Conservation (phyloP, 2,113 vertebrate genomes). For the Pristiophorus japonicus region DNA sequence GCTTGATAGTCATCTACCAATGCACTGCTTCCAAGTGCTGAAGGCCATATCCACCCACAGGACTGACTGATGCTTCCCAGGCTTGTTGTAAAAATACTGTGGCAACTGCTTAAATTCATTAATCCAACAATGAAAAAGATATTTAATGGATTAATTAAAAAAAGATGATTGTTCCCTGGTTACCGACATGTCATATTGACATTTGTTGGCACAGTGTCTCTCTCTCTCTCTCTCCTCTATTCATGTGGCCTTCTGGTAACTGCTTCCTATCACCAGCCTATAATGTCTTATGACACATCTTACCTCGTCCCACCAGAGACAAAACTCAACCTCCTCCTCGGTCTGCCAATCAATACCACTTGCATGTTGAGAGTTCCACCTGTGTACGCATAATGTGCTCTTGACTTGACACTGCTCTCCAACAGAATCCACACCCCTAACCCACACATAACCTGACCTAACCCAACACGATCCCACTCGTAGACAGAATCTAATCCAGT, state of each 20-base stretch:
- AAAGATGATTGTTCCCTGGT: not conserved
- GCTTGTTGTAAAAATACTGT: not conserved
- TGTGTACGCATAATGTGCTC: not conserved
- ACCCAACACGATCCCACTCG: too few species aligned
- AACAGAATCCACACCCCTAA: too few species aligned
- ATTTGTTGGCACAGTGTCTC: not conserved
- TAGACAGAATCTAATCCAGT: too few species aligned
- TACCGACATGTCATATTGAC: not conserved
- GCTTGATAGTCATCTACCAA: not conserved
- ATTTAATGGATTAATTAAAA: slow-evolving; percentile 3
- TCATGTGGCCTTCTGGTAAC: not conserved
- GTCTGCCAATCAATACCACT: not conserved
- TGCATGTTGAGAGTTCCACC: not conserved
- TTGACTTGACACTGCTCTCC: not conserved
- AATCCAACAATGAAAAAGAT: slow-evolving; percentile 20
- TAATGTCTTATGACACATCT: not conserved
- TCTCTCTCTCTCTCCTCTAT: not conserved
- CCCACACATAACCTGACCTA: too few species aligned
- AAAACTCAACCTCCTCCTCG: not conserved
- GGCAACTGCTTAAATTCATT: slow-evolving; percentile 14
- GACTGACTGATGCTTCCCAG: not conserved
- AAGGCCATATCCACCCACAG: not conserved
- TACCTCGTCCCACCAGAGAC: not conserved
- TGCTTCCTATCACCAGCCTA: not conserved
- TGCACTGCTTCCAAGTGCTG: not conserved